Evolutionary conservation across 2,113 vertebrate species (phyloP).

Genomic region (Ursus arctos): DNA sequence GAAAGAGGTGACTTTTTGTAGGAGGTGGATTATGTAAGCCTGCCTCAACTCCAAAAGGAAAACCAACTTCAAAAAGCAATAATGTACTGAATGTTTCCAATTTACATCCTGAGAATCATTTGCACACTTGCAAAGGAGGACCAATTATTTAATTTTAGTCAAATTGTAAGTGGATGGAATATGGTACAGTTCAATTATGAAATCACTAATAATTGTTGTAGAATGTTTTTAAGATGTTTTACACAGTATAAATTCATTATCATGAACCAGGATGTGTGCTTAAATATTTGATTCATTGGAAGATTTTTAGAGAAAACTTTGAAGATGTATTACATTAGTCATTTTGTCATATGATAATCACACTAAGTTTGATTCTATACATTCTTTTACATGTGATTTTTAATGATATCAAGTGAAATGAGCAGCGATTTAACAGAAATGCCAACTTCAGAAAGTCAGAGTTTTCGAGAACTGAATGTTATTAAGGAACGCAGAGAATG

Average conservation of each 20-base stretch:
- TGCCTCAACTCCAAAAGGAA: background rate
- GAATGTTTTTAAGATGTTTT: slow-evolving; percentile 24
- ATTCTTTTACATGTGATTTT: background rate
- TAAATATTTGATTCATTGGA: slow-evolving; percentile 9
- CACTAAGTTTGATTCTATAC: background rate
- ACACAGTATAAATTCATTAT: background rate
- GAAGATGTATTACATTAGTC: background rate
- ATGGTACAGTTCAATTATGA: background rate
- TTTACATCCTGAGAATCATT: background rate
- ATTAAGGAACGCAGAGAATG: background rate
- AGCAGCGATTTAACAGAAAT: background rate
- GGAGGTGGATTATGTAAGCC: background rate
- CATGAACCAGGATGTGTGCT: background rate
- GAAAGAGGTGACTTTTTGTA: background rate
- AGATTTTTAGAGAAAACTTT: background rate
- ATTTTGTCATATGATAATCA: slow-evolving; percentile 3
- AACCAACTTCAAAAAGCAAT: background rate
- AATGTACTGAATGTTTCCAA: background rate
- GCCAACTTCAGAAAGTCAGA: background rate
- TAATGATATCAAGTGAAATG: background rate
- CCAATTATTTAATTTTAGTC: background rate
- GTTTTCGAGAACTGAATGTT: background rate
- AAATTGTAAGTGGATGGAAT: background rate
- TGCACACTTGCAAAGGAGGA: background rate
- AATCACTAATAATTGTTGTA: background rate